Conservation (phyloP, 2,797 vertebrate genomes). For the Aeoliscus strigatus region DNA sequence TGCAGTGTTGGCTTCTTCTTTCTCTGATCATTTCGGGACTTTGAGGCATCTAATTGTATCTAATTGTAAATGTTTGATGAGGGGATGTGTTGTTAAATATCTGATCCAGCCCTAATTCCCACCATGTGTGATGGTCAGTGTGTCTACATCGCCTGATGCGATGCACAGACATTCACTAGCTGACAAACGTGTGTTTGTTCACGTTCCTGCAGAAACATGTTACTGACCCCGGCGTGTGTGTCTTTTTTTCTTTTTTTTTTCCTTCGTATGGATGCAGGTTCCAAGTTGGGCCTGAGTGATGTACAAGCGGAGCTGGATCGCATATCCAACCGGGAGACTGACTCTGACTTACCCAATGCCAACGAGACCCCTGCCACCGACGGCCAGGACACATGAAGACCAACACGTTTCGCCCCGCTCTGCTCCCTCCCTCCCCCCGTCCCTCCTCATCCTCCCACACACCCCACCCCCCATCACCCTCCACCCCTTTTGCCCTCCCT, state of each 20-base stretch:
- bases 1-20: too few relatives aligned
- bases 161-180: conserved; percentile 1
- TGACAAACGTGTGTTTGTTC: conserved; percentile 2
- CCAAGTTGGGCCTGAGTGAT: conserved; percentile 93
- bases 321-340: conserved; percentile 90
- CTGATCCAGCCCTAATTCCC: conserved; percentile 41
- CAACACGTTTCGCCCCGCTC: conserved; percentile 41
- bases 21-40: too few relatives aligned
- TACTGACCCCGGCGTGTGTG: background rate
- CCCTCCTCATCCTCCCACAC: too few relatives aligned
- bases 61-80: too few relatives aligned
- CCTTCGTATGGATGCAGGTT: conserved; percentile 71
- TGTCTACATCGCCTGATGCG: conserved; percentile 9
- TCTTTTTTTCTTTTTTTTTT: conserved; percentile 3
- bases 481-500: conserved; percentile 27
- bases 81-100: too few relatives aligned
- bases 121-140: conserved; percentile 41
- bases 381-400: conserved; percentile 88
- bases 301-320: conserved; percentile 97
- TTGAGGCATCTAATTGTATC: too few relatives aligned
- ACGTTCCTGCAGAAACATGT: background rate
- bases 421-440: conserved; percentile 13
- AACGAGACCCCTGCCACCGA: conserved; percentile 65
- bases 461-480: conserved; percentile 34
- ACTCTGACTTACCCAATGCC: conserved; percentile 79